Base-by-base conservation (phyloP, 2,113 vertebrate species). In the Ornithorhynchus anatinus region DNA sequence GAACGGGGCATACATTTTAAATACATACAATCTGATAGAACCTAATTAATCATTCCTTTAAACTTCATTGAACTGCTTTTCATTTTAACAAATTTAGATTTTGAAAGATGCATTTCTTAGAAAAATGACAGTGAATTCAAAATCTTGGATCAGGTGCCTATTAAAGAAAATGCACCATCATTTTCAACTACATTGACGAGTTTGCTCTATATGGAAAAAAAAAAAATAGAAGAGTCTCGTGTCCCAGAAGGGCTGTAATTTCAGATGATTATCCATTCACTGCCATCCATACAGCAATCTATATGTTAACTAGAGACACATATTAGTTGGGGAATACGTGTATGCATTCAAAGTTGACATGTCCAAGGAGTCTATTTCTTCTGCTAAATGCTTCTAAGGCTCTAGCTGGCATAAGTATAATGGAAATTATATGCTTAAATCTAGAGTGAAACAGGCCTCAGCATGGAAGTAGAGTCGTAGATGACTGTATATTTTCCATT, bases 41-140 rank as follows among this genome's bases (percentile, higher is more conserved):
- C 48, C 54, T 59, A 53, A 36, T 70, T 19, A 56, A 47, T 3
- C 69, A 63, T 53, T 47, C 8, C 2, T 77, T 53, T 3, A 65
- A 33, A 54, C 14, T 8, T 17, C n/a, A 10, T 19, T 40, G 19
- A 40, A 70, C 50, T 59, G 3, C 11, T 48, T 42, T 39, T 53
- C 62, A 7, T 60, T 32, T 63, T 63, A 66, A 25, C 43, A 65
- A 59, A 63, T 42, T 47, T 40, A 39, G 25, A 63, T 52, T 76
- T 74, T 52, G 11, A 12, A 29, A 54, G 63, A 20, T 33, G 13
- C 38, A 22, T 19, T 72, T 32, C 67, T 52, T 58, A 51, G 10
- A 54, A 65, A 33, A 47, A 54, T 36, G 10, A 13, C n/a, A 44
- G 43, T 67, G 16, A 4, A 51, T 48, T 37, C 16, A 43, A 32